phyloP scores from a whole-genome alignment of 2,888 invertebrate genomes.

The Mesorhabditis sp. region DNA sequence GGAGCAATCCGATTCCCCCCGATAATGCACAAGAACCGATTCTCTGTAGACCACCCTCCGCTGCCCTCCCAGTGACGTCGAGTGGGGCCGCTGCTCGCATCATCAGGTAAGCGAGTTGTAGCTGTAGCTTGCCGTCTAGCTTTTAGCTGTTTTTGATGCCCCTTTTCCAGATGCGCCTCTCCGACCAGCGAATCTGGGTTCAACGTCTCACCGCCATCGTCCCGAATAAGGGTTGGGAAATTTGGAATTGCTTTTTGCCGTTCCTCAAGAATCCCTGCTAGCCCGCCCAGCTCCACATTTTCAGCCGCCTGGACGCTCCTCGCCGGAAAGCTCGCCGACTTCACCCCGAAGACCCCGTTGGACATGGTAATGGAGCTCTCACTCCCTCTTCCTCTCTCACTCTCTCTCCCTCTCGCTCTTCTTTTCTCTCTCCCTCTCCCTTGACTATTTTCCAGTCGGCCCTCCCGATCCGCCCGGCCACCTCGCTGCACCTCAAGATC shows the following conservation, averaged over 20 bases:
- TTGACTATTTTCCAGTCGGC: background rate
- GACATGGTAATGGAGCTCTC: background rate
- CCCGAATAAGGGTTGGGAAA: conserved; percentile 10
- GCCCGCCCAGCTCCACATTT: background rate
- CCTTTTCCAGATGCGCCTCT: conserved; percentile 17
- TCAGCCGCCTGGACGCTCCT: background rate
- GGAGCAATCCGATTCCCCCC: too few relatives aligned
- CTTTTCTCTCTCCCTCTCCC: background rate
- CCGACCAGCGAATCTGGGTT: conserved; percentile 36
- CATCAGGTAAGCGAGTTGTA: conserved; percentile 17
- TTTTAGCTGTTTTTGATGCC: background rate
- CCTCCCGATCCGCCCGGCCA: background rate
- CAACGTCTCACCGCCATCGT: conserved; percentile 27
- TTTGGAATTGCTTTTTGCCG: background rate
- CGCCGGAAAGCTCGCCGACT: background rate
- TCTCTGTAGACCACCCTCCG: conserved; percentile 27
- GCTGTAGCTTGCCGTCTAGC: conserved; percentile 7
- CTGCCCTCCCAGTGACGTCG: conserved; percentile 23
- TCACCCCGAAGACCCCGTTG: background rate
- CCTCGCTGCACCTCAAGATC: background rate
- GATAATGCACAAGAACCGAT: background rate
- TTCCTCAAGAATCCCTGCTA: too few relatives aligned
- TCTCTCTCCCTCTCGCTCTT: background rate
- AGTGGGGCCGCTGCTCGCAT: conserved; percentile 28
- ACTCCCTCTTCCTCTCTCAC: background rate